Conservation (phyloP, 2,113 vertebrate genomes). For the zebrafish (Danio rerio) region GRCz12tu NC_133184.1:36214001-36214500, state of each 20-base stretch:
- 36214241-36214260: slow-evolving; percentile 52
- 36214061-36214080: slow-evolving; percentile 66
- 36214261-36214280: slow-evolving; percentile 21
- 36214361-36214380: slow-evolving; percentile 39
- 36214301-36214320: slow-evolving; percentile 50
- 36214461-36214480: background rate
- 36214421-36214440: background rate
- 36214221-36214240: slow-evolving; percentile 53
- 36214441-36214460: background rate
- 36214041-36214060: slow-evolving; percentile 77
- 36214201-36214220: slow-evolving; percentile 65
- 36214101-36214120: slow-evolving; percentile 67
- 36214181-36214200: slow-evolving; percentile 26
- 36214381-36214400: slow-evolving; percentile 42
- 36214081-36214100: slow-evolving; percentile 65
- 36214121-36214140: slow-evolving; percentile 63
- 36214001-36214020: slow-evolving; percentile 75
- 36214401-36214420: background rate
- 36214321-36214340: slow-evolving; percentile 27
- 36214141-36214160: slow-evolving; percentile 59
- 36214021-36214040: slow-evolving; percentile 69
- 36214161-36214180: slow-evolving; percentile 73
- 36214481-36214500: background rate
- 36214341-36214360: slow-evolving; percentile 33
- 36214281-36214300: slow-evolving; percentile 46